Evolutionary conservation across 2,888 invertebrate species (phyloP), one percentile per base, ranked within the genome.

Genomic region (Prosopocoilus inquinatus): DNA sequence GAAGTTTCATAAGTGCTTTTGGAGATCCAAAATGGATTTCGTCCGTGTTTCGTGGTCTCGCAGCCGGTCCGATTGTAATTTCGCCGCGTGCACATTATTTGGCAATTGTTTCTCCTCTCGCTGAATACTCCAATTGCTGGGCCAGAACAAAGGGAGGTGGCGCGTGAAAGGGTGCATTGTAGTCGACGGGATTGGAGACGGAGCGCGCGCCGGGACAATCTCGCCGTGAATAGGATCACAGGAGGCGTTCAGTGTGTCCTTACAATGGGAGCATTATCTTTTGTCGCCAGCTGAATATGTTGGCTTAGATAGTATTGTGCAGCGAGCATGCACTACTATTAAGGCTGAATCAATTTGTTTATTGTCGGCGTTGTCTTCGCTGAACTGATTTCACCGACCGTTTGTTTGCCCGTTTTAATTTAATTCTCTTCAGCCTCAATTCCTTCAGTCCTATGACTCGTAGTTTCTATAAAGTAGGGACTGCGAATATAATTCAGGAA

Each of bases 181-280:
- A 64, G 65, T 66, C 66, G 68, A 66, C 64, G 67, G 71, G 70
- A 71, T 73, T 71, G 69, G 68, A 70, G 71, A 69, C 68, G 66
- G 69, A 68, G 64, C 68, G 65, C 65, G 68, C 68, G 65, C 63
- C 47, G 47, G 53, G 59, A 59, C 59, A 59, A 59, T 59, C 59
- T 59, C 67, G 70, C 53, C 63, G 63, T 76, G 75, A 77, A 77
- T 77, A 71, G 75, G 75, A 76, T 75, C 75, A 76, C 72, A 75
- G 77, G 73, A 75, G 75, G 75, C 74, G 70, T 72, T 71, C 74
- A 74, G 69, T 74, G 74, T 74, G 72, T 71, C 70, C 70, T 70
- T 67, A 77, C 76, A 77, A 77, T 76, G 68, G 73, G 63, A 64
- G 76, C 75, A 78, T 78, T 78, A 77, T 77, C 78, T 77, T 77